These are phyloP conservation scores for Otus sunia DNA, from an alignment of 2,113 vertebrate species.

Conservation along the genomic window DNA sequence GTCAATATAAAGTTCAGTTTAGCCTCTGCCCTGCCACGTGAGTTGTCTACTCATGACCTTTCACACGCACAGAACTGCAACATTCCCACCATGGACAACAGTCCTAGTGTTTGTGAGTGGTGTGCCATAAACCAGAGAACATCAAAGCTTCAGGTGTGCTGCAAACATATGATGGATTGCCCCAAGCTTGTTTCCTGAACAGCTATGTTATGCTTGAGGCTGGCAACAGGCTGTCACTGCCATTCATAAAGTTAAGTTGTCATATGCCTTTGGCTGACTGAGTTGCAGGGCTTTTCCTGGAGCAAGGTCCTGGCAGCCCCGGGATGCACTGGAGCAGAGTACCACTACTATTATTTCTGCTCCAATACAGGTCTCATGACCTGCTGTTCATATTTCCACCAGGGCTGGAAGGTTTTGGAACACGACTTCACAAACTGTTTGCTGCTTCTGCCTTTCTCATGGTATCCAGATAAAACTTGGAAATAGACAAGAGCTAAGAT, in stretches of 20 bases:
- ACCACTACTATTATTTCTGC: not conserved
- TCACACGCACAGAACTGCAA: not conserved
- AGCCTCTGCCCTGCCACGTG: not conserved
- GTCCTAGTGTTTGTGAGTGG: not conserved
- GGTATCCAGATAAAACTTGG: not conserved
- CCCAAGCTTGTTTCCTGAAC: not conserved
- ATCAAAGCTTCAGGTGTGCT: not conserved
- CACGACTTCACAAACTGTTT: not conserved
- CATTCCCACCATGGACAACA: not conserved
- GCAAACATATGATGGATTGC: accelerated
- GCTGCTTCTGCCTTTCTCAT: not conserved
- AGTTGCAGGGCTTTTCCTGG: not conserved
- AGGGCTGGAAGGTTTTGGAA: not conserved
- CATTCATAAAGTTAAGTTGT: not conserved
- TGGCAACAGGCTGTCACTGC: not conserved
- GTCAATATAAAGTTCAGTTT: not conserved
- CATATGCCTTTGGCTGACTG: not conserved
- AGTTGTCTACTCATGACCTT: not conserved
- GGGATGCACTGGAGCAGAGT: not conserved
- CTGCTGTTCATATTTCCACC: not conserved
- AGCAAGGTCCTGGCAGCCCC: not conserved
- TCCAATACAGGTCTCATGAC: not conserved
- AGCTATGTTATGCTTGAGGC: not conserved
- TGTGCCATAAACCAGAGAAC: not conserved
- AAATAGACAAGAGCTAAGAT: not conserved